Evolutionary conservation across 2,797 vertebrate genomes (phyloP), one percentile per base, ranked within the genome.

Genomic region (Sparidentex hasta): DNA sequence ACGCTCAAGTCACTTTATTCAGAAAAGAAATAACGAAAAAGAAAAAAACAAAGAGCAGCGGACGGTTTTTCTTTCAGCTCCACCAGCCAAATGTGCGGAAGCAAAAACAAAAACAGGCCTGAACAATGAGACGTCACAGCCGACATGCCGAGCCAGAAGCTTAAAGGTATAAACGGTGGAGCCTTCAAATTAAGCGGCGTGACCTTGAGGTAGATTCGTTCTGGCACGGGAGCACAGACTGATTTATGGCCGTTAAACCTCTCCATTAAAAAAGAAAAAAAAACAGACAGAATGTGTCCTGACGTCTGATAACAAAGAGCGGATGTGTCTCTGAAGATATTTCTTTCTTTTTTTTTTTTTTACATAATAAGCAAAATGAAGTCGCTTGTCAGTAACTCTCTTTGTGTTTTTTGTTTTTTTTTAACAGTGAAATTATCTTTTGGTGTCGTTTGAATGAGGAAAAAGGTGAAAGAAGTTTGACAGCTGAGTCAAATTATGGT

Each of bases 121-220:
- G 41, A 54, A 23, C 7, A 7, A 21, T 54, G 5, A 69, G 25
- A 27, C 33, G 7, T 67, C 54, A 8, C 61, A 43, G 71, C 8
- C 33, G 33, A 33, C 33, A 33, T 33, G 33, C 29, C 16, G 25
- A 87, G 65, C 70, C 33, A 50, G 17, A 44, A 72, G 66, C 64
- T 76, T 67, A n/a, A 43, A 50, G 33, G 64, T 71, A n/a, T 2
- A 70, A 79, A 77, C 7, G 38, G 29, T 27, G 14, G 23, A 11
- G 74, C 68, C 66, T 82, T 86, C 46, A 64, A 63, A 74, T 65
- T 11, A 74, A 59, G 57, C 69, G 6, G 65, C 0, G 0, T 50
- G 83, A 83, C 86, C 87, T 84, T 83, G 74, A 80, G 48, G 66
- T 67, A 7, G 74, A 80, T 61, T 43, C 67, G 72, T 52, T 13